Conservation (phyloP, 1,140 invertebrate species). For the Zaprionus kolodkinae region DNA sequence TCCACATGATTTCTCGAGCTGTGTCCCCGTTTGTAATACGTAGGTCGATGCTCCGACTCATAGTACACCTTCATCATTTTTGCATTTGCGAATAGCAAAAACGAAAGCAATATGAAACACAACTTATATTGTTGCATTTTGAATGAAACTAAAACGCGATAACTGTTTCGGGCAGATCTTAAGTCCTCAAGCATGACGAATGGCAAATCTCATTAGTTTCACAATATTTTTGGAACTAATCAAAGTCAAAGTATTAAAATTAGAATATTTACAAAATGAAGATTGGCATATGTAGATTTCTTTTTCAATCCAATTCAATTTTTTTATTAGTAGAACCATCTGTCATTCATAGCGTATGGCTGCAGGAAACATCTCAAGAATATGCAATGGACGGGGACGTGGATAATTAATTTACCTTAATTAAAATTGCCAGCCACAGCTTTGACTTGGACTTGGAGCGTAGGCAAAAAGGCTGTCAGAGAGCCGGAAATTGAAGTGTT, state of each 20-base stretch:
- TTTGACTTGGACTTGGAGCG: not conserved
- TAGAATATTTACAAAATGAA: not conserved
- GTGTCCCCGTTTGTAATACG: slow-evolving; percentile 50
- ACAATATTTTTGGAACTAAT: not conserved
- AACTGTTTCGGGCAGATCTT: not conserved
- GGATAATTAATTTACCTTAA: slow-evolving; percentile 79
- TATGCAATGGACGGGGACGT: slow-evolving; percentile 42
- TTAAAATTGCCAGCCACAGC: slow-evolving; percentile 65
- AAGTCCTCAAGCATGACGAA: not conserved
- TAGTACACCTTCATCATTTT: slow-evolving; percentile 35
- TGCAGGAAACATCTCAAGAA: not conserved
- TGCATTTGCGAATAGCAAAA: not conserved
- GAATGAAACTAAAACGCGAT: slow-evolving; percentile 23
- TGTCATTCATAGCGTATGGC: not conserved
- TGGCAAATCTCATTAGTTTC: not conserved
- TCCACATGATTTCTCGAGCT: slow-evolving; percentile 24
- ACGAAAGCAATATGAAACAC: not conserved
- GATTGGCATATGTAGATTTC: not conserved
- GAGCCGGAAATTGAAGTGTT: slow-evolving; percentile 77
- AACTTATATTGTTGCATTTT: slow-evolving; percentile 12
- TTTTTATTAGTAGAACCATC: not conserved
- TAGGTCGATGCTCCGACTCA: slow-evolving; percentile 55
- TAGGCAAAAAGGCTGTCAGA: slow-evolving; percentile 19
- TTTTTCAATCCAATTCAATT: too few relatives aligned
- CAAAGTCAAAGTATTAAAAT: not conserved